Evolutionary conservation across 2,113 vertebrate genomes (phyloP).

Genomic region (Strigops habroptila): DNA sequence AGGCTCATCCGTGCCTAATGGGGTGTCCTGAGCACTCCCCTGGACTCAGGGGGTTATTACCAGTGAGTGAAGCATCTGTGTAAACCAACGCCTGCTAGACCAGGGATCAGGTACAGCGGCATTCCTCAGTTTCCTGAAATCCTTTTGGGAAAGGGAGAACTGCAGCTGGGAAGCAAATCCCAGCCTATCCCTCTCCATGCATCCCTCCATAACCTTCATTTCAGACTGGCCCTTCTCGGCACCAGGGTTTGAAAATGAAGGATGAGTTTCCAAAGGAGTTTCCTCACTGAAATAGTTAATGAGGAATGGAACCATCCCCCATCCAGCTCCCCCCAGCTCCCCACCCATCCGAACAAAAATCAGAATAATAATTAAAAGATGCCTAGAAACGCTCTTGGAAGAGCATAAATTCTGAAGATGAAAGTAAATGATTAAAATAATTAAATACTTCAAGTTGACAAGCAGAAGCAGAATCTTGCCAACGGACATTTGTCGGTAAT

Average conservation of each 20-base stretch:
- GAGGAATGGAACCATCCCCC: conserved; percentile 41
- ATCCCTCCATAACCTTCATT: neutral
- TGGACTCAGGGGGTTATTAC: no score
- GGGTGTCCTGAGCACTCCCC: neutral
- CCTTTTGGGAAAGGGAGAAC: neutral
- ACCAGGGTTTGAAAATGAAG: neutral
- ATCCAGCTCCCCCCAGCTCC: conserved; percentile 28
- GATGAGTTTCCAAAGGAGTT: neutral
- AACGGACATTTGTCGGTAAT: conserved; percentile 99
- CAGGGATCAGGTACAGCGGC: neutral
- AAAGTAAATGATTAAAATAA: conserved; percentile 99
- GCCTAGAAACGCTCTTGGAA: conserved; percentile 95
- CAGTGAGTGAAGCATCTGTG: neutral
- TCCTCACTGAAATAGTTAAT: conserved; percentile 62
- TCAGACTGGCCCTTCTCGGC: neutral
- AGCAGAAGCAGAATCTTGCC: conserved; percentile 96
- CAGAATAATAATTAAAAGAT: conserved; percentile 96
- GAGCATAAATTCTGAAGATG: conserved; percentile 98
- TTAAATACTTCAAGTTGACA: conserved; percentile 99
- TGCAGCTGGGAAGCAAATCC: neutral
- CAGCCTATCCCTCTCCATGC: neutral
- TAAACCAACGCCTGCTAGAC: neutral
- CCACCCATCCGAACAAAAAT: conserved; percentile 47
- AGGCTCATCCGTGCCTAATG: neutral
- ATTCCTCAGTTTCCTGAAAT: neutral